Evolutionary conservation across 2,888 invertebrate species (phyloP).

Genomic region (Acleris sparsana): DNA sequence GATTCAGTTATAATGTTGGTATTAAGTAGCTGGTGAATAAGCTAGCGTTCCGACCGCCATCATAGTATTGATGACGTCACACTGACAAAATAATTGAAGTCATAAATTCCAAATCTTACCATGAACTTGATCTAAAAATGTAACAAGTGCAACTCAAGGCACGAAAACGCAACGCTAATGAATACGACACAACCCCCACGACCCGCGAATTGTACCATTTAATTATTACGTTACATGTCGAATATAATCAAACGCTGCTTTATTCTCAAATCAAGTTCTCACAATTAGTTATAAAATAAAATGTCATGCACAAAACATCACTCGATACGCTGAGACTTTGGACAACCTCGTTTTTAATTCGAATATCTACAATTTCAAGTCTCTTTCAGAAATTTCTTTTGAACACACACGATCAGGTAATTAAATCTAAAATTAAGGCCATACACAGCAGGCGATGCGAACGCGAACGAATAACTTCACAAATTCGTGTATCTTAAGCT

Average conservation of each 20-base stretch:
- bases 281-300: slow-evolving; percentile 36
- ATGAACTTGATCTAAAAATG: neutral
- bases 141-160: too few relatives aligned
- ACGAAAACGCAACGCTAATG: neutral
- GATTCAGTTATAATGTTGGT: neutral
- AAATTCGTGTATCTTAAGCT: too few relatives aligned
- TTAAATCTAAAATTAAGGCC: too few relatives aligned
- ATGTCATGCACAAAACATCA: slow-evolving; percentile 36
- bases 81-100: too few relatives aligned
- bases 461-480: too few relatives aligned
- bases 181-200: slow-evolving; percentile 16
- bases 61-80: too few relatives aligned
- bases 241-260: neutral
- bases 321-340: slow-evolving; percentile 51
- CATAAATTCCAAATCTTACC: too few relatives aligned
- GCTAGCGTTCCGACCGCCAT: too few relatives aligned
- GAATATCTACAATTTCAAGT: slow-evolving; percentile 60
- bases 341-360: slow-evolving; percentile 52
- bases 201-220: slow-evolving; percentile 24
- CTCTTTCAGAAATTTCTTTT: slow-evolving; percentile 6
- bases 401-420: neutral
- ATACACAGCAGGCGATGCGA: too few relatives aligned
- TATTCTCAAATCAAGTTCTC: slow-evolving; percentile 37
- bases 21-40: too few relatives aligned
- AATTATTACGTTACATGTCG: neutral